Evolutionary conservation across 2,797 vertebrate genomes (phyloP), one percentile per base, ranked within the genome.

Genomic region (Acestrorhynchus altus): DNA sequence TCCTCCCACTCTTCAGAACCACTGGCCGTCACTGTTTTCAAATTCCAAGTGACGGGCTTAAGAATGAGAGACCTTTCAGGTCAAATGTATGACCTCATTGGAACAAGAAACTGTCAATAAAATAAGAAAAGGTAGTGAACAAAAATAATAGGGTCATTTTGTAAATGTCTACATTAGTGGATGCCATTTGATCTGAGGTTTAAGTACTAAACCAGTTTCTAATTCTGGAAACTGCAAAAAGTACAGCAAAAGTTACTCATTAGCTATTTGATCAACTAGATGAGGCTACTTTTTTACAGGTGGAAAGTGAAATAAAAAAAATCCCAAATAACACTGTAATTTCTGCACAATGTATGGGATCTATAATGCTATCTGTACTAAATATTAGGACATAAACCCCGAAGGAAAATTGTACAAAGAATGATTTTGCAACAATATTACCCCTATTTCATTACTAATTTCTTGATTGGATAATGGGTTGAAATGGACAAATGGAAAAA

Each of bases 131-230:
- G n/a, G n/a, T n/a, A n/a, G n/a, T n/a, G n/a, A n/a, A n/a, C n/a
- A n/a, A n/a, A n/a, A 0, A 4, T 31, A 44, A 24, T 0, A 47
- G 8, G 28, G 18, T n/a, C n/a, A n/a, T n/a, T 2, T 6, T 35
- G 31, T 35, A 35, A 35, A 35, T 49, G 42, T 20, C 8, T 26
- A 15, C 15, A 28, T 61, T 20, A 10, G 22, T 70, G 4, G 10
- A 46, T 49, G 10, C 24, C 26, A 44, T 75, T 57, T 18, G 16
- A 24, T 49, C 28, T 76, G 40, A 5, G 15, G 26, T 51, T 26
- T 60, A 22, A 76, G 12, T 20, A 59, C 15, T 40, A 42, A 47
- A 69, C 12, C 54, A 68, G 64, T 13, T 39, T 59, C 24, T 68
- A 31, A 47, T 26, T 67, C 26, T 24, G 44, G 57, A 31, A 47